These are phyloP conservation scores for Calliphora vicina DNA, from an alignment of 1,140 invertebrate genomes.

Conservation along the genomic window DNA sequence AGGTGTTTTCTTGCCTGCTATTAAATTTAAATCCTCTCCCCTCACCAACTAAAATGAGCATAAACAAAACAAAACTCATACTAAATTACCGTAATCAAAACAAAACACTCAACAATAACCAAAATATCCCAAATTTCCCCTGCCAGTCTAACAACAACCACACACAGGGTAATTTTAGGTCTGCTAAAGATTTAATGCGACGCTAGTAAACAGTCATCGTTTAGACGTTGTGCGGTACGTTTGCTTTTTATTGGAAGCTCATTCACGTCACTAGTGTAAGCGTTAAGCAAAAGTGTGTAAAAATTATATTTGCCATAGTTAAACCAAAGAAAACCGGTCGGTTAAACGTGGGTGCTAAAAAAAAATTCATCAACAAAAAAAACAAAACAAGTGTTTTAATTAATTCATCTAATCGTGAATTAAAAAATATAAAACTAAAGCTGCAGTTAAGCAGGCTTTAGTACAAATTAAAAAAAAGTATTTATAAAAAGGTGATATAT, in stretches of 20 bases:
- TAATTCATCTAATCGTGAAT: not conserved
- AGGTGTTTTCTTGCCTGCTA: not conserved
- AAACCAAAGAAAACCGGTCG: conserved; percentile 11
- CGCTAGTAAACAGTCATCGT: not conserved
- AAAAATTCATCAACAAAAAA: too few relatives aligned
- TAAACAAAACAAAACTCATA: conserved; percentile 7
- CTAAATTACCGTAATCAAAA: not conserved
- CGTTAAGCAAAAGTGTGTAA: conserved; percentile 13
- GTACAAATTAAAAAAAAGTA: not conserved
- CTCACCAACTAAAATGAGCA: not conserved
- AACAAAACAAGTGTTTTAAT: conserved; percentile 1
- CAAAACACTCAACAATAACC: not conserved
- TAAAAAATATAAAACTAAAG: not conserved
- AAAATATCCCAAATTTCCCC: conserved; percentile 23
- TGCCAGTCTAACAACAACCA: not conserved
- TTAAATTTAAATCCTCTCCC: not conserved
- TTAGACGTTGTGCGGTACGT: conserved; percentile 20
- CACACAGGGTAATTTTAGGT: not conserved
- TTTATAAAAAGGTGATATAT: not conserved
- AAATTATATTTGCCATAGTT: not conserved
- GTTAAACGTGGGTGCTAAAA: conserved; percentile 25
- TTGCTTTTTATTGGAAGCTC: not conserved
- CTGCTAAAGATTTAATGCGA: not conserved
- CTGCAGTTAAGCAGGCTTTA: not conserved
- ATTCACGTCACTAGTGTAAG: not conserved